A percentile compares a stretch with the other conserved stretches of the same genome.
These are phyloP conservation scores for Nestor notabilis DNA, from an alignment of 2,113 vertebrate genomes.

Conservation along the genomic window DNA sequence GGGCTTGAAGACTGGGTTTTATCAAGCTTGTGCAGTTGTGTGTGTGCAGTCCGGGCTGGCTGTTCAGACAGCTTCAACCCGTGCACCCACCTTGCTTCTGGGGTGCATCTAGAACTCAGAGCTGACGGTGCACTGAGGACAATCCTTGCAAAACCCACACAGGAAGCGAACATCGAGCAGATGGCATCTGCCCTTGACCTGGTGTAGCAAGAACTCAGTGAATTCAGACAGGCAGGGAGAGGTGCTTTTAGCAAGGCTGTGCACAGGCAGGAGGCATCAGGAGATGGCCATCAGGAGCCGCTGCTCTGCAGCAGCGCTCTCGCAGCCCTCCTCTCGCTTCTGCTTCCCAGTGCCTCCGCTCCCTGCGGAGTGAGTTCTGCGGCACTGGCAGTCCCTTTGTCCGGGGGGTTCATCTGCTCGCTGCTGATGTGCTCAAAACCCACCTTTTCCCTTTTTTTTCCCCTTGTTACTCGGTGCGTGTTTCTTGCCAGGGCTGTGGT, in stretches of 20 bases:
- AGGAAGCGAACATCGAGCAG: neutral
- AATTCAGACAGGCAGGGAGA: neutral
- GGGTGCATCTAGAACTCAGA: rapidly evolving
- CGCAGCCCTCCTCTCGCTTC: neutral
- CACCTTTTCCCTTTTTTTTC: neutral
- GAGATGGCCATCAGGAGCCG: neutral
- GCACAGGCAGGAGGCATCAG: rapidly evolving
- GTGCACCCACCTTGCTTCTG: rapidly evolving
- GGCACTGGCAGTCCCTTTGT: neutral
- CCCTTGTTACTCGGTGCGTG: neutral
- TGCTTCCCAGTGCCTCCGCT: neutral
- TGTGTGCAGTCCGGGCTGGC: neutral
- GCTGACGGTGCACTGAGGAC: neutral
- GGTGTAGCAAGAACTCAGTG: neutral
- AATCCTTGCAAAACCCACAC: neutral
- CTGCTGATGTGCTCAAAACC: neutral
- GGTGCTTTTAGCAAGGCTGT: neutral
- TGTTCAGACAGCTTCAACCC: neutral
- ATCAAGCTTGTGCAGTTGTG: neutral
- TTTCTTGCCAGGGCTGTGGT: neutral
- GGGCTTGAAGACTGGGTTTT: neutral
- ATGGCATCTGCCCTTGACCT: neutral
- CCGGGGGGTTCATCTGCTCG: neutral
- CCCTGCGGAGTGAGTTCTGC: neutral
- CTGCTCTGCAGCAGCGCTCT: neutral